Evolutionary conservation across 1,140 invertebrate species (phyloP).

Genomic region (Temnothorax longispinosus): DNA sequence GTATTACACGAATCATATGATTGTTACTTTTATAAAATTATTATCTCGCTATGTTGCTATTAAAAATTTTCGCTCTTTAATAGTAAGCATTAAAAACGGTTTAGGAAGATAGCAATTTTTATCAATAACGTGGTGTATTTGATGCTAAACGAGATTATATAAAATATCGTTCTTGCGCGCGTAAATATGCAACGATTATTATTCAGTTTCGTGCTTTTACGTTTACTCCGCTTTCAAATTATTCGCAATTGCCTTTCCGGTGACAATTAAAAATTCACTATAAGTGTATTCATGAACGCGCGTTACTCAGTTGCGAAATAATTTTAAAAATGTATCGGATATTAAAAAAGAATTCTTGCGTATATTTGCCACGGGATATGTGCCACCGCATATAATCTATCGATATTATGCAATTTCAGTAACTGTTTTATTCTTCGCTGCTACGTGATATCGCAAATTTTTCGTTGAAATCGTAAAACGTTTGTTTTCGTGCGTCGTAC

Average conservation of each 20-base stretch:
- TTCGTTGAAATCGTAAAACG: slow-evolving; percentile 40
- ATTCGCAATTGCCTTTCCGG: slow-evolving; percentile 29
- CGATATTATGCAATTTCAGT: slow-evolving; percentile 56
- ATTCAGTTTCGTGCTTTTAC: slow-evolving; percentile 43
- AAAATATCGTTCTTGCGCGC: slow-evolving; percentile 51
- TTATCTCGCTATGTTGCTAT: background rate
- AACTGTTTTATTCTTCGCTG: slow-evolving; percentile 28
- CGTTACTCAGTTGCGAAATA: slow-evolving; percentile 40
- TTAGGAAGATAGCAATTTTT: background rate
- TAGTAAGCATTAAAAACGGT: background rate
- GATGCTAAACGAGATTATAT: slow-evolving; percentile 19
- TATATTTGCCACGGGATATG: background rate
- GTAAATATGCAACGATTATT: slow-evolving; percentile 10
- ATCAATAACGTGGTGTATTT: background rate
- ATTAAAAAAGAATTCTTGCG: slow-evolving; percentile 20
- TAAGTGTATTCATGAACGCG: slow-evolving; percentile 36
- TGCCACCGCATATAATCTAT: slow-evolving; percentile 38
- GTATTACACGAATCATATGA: background rate
- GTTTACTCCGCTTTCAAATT: slow-evolving; percentile 36
- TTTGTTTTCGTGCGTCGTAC: slow-evolving; percentile 42
- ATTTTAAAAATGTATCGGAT: slow-evolving; percentile 24
- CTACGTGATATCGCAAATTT: slow-evolving; percentile 55
- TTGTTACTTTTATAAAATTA: background rate
- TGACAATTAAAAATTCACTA: slow-evolving; percentile 40
- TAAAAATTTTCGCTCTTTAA: background rate